Evolutionary conservation across 1,140 invertebrate species (phyloP).

Genomic region (Papilio helenus): DNA sequence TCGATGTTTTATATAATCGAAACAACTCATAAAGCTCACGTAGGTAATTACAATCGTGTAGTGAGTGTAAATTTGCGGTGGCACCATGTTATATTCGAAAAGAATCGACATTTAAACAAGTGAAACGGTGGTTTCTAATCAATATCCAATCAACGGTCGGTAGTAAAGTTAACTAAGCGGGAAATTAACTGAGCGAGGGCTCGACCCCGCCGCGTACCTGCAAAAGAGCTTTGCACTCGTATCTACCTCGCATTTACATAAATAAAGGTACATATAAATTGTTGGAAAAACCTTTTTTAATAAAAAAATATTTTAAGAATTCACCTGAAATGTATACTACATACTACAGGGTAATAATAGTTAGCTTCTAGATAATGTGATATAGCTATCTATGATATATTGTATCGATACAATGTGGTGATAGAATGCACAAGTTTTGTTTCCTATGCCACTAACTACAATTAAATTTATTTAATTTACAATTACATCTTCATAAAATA

Average conservation of each 20-base stretch:
- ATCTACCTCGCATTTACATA: not conserved
- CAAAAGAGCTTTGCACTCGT: constrained; percentile 1
- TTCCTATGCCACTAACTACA: no score
- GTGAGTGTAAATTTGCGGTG: constrained; percentile 78
- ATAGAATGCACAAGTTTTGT: no score
- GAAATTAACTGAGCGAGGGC: constrained; percentile 71
- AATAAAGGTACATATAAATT: constrained; percentile 32
- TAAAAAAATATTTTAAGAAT: not conserved
- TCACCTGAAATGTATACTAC: not conserved
- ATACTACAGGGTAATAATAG: not conserved
- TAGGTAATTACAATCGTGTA: constrained; percentile 75
- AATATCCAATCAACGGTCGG: constrained; percentile 78
- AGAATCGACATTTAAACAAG: constrained; percentile 71
- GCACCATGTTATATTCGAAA: constrained; percentile 73
- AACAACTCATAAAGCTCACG: constrained; percentile 64
- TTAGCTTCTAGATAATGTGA: no score
- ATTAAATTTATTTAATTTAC: no score
- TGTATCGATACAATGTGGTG: no score
- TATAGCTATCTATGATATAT: no score
- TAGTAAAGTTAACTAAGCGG: constrained; percentile 80
- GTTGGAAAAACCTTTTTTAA: no score
- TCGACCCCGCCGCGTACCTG: constrained; percentile 42
- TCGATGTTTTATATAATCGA: constrained; percentile 75
- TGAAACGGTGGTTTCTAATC: constrained; percentile 76
- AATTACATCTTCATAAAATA: no score